Evolutionary conservation across 2,888 invertebrate species (phyloP).

Genomic region (Myopa testacea): DNA sequence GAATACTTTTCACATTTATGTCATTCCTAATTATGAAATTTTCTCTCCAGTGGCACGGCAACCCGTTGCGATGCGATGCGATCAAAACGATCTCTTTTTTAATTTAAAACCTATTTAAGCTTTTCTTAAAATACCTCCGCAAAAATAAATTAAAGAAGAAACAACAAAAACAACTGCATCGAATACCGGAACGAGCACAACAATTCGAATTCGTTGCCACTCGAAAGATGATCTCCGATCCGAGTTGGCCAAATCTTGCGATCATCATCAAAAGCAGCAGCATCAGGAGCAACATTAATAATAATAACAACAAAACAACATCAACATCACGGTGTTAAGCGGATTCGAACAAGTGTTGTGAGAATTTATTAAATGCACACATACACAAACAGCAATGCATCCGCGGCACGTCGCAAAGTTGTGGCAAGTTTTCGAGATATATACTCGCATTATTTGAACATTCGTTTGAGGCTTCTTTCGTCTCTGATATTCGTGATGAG

Average conservation of each 20-base stretch:
- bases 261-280: neutral
- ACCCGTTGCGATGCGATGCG: conserved; percentile 18
- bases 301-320: conserved; percentile 10
- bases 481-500: neutral
- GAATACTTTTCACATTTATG: conserved; percentile 30
- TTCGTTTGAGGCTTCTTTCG: neutral
- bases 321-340: neutral
- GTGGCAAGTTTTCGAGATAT: neutral
- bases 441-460: neutral
- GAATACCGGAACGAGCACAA: neutral
- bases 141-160: neutral
- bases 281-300: neutral
- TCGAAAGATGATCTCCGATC: conserved; percentile 2
- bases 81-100: conserved; percentile 17
- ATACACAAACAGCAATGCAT: neutral
- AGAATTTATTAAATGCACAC: neutral
- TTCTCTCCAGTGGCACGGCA: conserved; percentile 12
- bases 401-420: neutral
- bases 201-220: neutral
- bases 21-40: conserved; percentile 37
- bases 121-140: neutral
- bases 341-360: conserved; percentile 7
- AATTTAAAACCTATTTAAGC: conserved; percentile 3
- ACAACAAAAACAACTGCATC: neutral
- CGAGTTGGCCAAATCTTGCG: neutral